These are phyloP conservation scores for Vespertilio murinus DNA, from an alignment of 2,797 vertebrate species.

Conservation along the genomic window DNA sequence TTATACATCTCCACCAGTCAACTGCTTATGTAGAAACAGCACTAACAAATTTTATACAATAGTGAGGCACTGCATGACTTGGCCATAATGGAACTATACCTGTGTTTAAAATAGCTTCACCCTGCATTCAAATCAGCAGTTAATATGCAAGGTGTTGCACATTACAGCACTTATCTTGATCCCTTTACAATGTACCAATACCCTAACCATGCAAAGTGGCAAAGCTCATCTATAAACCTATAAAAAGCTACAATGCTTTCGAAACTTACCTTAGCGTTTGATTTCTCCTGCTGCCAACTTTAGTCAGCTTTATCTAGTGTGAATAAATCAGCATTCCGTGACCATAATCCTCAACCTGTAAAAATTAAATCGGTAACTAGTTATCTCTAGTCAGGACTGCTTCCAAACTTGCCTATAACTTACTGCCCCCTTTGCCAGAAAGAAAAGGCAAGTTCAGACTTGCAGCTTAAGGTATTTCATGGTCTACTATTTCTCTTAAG, in stretches of 20 bases:
- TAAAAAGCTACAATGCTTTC: not conserved
- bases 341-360: constrained; percentile 84
- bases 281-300: constrained; percentile 62
- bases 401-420: constrained; percentile 66
- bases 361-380: constrained; percentile 71
- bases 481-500: constrained; percentile 83
- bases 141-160: not conserved
- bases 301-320: constrained; percentile 70
- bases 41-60: not conserved
- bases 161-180: not conserved
- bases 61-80: not conserved
- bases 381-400: constrained; percentile 56
- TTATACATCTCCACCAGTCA: not conserved
- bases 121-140: not conserved
- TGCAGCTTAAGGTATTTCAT: constrained; percentile 81
- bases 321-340: constrained; percentile 60
- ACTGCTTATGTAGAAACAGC: not conserved
- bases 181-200: not conserved
- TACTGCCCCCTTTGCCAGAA: constrained; percentile 62
- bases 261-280: constrained; percentile 69
- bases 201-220: not conserved
- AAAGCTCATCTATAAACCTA: not conserved
- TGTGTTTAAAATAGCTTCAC: not conserved
- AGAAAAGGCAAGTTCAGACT: constrained; percentile 76
- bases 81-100: not conserved